Conservation (phyloP, 2,888 invertebrate species). For the Periphyllus acericola region DNA sequence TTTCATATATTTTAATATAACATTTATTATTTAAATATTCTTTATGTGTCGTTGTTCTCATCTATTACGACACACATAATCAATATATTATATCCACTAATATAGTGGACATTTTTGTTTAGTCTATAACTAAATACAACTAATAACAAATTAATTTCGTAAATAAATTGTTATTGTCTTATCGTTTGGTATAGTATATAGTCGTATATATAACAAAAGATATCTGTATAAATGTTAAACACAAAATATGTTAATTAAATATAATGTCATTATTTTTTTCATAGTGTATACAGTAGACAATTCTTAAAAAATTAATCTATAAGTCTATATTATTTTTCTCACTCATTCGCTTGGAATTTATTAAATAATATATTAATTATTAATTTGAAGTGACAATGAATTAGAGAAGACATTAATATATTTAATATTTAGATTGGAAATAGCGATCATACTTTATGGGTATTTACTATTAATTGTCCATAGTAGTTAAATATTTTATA, state of each 20-base stretch:
- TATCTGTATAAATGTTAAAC: background rate
- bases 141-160: constrained; percentile 9
- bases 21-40: constrained; percentile 26
- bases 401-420: background rate
- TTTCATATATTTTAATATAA: background rate
- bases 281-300: background rate
- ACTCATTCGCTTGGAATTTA: background rate
- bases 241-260: background rate
- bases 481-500: background rate
- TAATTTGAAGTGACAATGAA: background rate
- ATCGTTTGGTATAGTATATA: background rate
- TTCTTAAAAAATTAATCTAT: background rate
- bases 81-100: background rate
- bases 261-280: background rate
- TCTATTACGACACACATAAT: constrained; percentile 20
- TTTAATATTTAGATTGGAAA: background rate
- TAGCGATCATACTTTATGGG: background rate
- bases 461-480: no score
- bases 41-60: background rate
- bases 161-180: background rate
- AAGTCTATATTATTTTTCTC: background rate
- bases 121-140: background rate
- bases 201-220: background rate
- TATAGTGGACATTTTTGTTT: background rate
- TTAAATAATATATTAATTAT: background rate